Evolutionary conservation across 2,888 invertebrate genomes (phyloP), one percentile per base, ranked within the genome.

Genomic region (Agapostemon virescens): DNA sequence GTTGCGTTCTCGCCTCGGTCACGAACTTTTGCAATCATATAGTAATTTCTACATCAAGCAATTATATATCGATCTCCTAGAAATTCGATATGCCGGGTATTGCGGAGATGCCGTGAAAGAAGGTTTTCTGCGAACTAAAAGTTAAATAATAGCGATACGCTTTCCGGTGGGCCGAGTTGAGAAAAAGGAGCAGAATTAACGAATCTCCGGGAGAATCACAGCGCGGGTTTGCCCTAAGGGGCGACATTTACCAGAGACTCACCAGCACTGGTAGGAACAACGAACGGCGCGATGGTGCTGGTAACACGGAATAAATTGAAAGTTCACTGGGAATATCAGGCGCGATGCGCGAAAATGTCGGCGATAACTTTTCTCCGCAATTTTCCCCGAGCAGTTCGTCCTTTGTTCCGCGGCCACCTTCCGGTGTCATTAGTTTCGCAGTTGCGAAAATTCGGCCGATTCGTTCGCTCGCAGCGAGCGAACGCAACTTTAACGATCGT

Each of bases 221-320:
- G 69, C 30, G 17, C 40, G 55, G 33, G 58, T 38, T 74, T 49
- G 79, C 42, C 30, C 69, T 52, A 74, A 74, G 64, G 42, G 63
- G 61, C 72, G 84, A 78, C 84, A 84, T 84, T 84, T 84, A 38
- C 78, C 84, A 81, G 84, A 76, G 81, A 84, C 78, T 84, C 83
- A n/a, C 69, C 72, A 61, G 49, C 67, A 38, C 36, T 63, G 58
- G 73, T 13, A 58, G 61, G 40, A 52, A 70, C 74, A 70, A 79
- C 70, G 67, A 49, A 66, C 4, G n/a, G 33, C 33, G 63, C n/a
- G 49, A 9, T 11, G 49, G 36, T 36, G 36, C 36, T 23, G 66
- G 74, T 77, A 72, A 69, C 76, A 40, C 63, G 73, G 84, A 84
- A 84, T 84, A 84, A 84, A 84, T 84, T 84, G 84, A 84, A 84